These are phyloP conservation scores for Zootermopsis nevadensis DNA, from an alignment of 2,888 invertebrate genomes.

Conservation along the genomic window DNA sequence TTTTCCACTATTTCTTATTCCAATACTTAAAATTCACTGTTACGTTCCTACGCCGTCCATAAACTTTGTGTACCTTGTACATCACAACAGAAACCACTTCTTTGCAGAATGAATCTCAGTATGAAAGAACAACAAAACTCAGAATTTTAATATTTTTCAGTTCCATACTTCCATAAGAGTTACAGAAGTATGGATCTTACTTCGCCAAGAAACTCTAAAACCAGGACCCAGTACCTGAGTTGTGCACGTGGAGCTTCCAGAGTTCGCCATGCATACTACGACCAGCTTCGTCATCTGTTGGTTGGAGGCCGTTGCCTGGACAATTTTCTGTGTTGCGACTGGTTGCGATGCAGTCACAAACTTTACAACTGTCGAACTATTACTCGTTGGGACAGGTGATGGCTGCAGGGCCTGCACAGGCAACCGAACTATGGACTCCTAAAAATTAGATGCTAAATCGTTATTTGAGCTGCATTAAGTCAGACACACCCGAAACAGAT, in stretches of 20 bases:
- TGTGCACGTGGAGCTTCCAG: constrained; percentile 57
- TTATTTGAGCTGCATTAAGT: background rate
- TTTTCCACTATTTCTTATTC: no score
- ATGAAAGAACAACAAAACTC: no score
- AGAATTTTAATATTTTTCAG: no score
- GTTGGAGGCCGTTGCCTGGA: constrained; percentile 38
- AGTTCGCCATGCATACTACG: constrained; percentile 64
- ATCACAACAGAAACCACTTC: no score
- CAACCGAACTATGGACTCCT: constrained; percentile 29
- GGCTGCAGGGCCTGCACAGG: constrained; percentile 30
- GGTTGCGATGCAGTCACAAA: constrained; percentile 61
- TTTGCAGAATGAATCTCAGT: no score
- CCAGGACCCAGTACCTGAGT: constrained; percentile 29
- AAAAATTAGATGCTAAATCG: background rate
- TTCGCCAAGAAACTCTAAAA: no score
- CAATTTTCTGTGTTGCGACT: constrained; percentile 47
- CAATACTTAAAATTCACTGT: no score
- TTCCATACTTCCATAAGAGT: no score
- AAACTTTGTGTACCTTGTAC: no score
- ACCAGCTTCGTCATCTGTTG: constrained; percentile 63
- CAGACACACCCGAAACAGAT: no score
- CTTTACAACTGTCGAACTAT: constrained; percentile 60
- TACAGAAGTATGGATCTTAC: no score
- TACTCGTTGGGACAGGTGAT: constrained; percentile 25
- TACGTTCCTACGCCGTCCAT: no score